Evolutionary conservation across 2,888 invertebrate genomes (phyloP).

Genomic region (Amorpha juglandis): DNA sequence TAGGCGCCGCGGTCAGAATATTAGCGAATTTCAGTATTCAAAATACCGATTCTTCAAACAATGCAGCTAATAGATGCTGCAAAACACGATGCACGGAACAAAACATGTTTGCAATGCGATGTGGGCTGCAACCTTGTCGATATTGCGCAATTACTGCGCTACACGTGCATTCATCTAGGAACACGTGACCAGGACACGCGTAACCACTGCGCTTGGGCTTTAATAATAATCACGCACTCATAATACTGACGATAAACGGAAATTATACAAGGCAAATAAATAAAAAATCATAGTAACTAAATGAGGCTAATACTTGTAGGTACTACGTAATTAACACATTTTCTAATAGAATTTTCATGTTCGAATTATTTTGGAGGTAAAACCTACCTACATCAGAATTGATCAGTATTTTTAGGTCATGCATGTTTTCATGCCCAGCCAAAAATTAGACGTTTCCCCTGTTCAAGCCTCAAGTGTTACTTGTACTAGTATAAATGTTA

Average conservation of each 20-base stretch:
- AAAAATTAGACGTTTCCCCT: no score
- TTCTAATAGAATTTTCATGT: neutral
- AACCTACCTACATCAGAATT: no score
- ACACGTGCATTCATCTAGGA: constrained; percentile 55
- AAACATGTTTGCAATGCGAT: constrained; percentile 43
- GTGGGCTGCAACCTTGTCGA: constrained; percentile 54
- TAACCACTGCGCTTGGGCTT: constrained; percentile 49
- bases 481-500: no score
- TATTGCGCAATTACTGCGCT: constrained; percentile 62
- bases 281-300: neutral
- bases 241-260: constrained; percentile 2
- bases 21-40: neutral
- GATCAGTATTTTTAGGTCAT: no score
- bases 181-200: constrained; percentile 56
- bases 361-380: no score
- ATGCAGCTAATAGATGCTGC: constrained; percentile 23
- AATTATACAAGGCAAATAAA: constrained; percentile 13
- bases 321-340: neutral
- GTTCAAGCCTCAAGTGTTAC: no score
- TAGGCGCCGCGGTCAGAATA: no score
- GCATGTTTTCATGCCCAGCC: no score
- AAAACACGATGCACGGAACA: constrained; percentile 47
- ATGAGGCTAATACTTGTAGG: neutral
- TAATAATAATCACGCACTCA: constrained; percentile 40
- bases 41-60: neutral